Conservation (phyloP, 2,113 vertebrate genomes). For the Emydocephalus ijimae region DNA sequence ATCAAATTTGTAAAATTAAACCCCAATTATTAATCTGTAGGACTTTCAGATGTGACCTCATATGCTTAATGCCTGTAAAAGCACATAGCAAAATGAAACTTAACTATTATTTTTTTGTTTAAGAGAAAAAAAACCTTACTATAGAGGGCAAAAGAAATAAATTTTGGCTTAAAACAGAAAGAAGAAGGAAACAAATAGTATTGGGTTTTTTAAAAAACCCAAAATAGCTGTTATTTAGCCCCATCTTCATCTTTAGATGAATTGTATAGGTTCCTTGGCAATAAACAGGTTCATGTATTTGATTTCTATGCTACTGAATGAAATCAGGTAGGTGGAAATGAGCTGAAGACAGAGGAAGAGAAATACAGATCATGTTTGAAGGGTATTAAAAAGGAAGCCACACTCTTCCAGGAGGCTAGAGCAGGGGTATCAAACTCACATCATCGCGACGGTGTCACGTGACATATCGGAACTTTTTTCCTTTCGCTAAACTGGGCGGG, state of each 20-base stretch:
- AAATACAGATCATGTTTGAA: not conserved
- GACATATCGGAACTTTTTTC: no score
- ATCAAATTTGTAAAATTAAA: not conserved
- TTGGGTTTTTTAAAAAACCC: not conserved
- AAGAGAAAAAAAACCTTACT: not conserved
- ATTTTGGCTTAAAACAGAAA: not conserved
- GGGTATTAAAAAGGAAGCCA: not conserved
- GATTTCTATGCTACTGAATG: not conserved
- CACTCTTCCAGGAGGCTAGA: not conserved
- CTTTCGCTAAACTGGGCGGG: no score
- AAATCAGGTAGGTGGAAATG: not conserved
- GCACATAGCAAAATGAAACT: not conserved
- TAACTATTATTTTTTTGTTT: not conserved
- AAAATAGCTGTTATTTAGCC: not conserved
- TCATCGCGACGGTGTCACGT: no score
- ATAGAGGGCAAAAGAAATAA: not conserved
- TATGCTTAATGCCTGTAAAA: not conserved
- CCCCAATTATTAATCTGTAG: not conserved
- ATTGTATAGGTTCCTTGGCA: not conserved
- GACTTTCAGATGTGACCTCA: not conserved
- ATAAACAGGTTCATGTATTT: not conserved
- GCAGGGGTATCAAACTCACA: no score
- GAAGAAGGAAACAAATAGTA: not conserved
- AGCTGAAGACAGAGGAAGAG: not conserved
- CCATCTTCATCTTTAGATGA: not conserved